Percentiles rank a stretch among this genome's conserved stretches.
These are phyloP conservation scores for Cantharis lateralis DNA, from an alignment of 2,888 invertebrate species.

Conservation along the genomic window DNA sequence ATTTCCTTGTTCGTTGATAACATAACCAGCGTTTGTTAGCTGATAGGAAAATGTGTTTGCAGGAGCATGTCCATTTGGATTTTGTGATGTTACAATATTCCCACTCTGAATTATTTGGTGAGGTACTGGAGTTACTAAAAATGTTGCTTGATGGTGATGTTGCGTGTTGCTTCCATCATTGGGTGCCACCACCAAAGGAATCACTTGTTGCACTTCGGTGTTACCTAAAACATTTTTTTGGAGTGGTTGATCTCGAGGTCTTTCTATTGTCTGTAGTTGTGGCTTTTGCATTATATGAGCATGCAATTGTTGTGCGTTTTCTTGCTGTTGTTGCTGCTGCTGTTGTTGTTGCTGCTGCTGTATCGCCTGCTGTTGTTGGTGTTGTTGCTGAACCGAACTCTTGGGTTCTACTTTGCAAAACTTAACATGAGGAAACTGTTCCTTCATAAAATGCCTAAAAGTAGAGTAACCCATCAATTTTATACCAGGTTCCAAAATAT, in stretches of 20 bases:
- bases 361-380: conserved; percentile 56
- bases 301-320: conserved; percentile 53
- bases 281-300: conserved; percentile 38
- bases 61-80: conserved; percentile 48
- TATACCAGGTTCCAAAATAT: conserved; percentile 69
- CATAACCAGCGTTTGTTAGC: conserved; percentile 54
- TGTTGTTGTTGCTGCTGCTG: conserved; percentile 58
- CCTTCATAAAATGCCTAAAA: conserved; percentile 80
- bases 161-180: conserved; percentile 44
- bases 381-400: conserved; percentile 58
- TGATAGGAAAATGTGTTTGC: conserved; percentile 55
- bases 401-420: conserved; percentile 68
- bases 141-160: conserved; percentile 64
- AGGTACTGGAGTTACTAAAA: conserved; percentile 68
- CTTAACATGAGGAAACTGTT: conserved; percentile 78
- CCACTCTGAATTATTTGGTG: conserved; percentile 64
- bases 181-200: conserved; percentile 66
- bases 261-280: conserved; percentile 57
- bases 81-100: conserved; percentile 51
- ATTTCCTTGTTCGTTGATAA: conserved; percentile 56
- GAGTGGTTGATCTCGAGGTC: conserved; percentile 56
- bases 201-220: conserved; percentile 62
- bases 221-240: conserved; percentile 64
- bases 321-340: conserved; percentile 54
- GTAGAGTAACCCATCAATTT: conserved; percentile 82